Conservation (phyloP, 2,797 vertebrate genomes). For the Artibeus jamaicensis region DNA sequence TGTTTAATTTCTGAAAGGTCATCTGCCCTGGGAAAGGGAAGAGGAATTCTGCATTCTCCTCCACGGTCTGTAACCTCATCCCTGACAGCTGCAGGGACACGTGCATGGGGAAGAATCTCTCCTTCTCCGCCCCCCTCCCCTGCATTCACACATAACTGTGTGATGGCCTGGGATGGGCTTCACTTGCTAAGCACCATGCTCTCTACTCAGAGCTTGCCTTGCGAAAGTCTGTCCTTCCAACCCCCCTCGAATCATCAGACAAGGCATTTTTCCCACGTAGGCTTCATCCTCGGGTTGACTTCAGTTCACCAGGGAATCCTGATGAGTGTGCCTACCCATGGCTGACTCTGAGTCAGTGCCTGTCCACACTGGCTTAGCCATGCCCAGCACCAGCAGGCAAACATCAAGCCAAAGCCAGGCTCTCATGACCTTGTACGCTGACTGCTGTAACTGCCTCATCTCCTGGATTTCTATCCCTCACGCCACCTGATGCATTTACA, state of each 20-base stretch:
- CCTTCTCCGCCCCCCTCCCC: background rate
- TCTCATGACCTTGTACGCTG: background rate
- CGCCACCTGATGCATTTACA: background rate
- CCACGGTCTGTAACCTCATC: constrained; percentile 10
- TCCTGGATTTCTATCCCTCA: background rate
- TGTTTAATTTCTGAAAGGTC: constrained; percentile 75
- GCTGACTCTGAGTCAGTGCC: background rate
- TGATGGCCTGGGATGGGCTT: background rate
- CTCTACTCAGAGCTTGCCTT: background rate
- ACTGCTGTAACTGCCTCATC: background rate
- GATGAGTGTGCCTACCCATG: background rate
- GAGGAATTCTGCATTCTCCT: constrained; percentile 30
- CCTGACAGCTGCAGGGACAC: constrained; percentile 59
- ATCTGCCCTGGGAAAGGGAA: constrained; percentile 54
- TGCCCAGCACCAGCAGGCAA: background rate
- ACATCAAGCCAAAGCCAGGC: background rate
- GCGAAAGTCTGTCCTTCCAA: background rate
- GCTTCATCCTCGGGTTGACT: background rate
- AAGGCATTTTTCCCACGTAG: background rate
- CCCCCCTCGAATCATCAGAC: background rate
- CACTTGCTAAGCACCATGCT: background rate
- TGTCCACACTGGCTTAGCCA: background rate
- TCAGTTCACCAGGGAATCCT: background rate
- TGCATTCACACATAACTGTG: background rate
- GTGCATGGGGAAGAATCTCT: background rate